These are phyloP conservation scores for Artibeus lituratus DNA, from an alignment of 2,797 vertebrate genomes.

Conservation along the genomic window DNA sequence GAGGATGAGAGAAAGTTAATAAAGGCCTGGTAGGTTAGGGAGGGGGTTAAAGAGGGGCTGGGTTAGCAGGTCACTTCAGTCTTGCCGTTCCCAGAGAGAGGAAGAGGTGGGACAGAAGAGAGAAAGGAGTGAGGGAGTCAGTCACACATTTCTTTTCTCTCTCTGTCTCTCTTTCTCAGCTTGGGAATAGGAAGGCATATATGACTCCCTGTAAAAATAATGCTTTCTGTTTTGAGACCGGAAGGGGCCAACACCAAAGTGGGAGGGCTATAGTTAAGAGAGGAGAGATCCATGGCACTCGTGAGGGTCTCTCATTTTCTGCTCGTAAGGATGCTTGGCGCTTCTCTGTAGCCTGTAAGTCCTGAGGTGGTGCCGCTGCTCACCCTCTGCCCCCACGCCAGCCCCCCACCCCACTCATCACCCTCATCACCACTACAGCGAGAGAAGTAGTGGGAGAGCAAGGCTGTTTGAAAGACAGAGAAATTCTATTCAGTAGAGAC, in stretches of 20 bases:
- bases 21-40: background rate
- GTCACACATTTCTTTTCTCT: background rate
- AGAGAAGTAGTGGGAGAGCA: background rate
- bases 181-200: background rate
- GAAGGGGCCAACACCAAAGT: background rate
- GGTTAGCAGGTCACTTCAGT: background rate
- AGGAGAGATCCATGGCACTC: background rate
- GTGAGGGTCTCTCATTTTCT: background rate
- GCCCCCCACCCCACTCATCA: background rate
- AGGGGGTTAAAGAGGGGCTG: background rate
- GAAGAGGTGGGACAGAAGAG: background rate
- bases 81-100: background rate
- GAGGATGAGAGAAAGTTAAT: background rate
- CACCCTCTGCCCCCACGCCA: accelerated
- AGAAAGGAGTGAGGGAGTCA: background rate
- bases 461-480: conserved; percentile 39
- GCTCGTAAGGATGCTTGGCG: background rate
- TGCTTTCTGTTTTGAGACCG: background rate
- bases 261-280: background rate
- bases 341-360: background rate
- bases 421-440: accelerated
- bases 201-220: background rate
- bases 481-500: conserved; percentile 51
- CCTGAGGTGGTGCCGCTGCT: background rate
- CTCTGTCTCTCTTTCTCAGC: too few species aligned